Base-by-base conservation (phyloP, 53 echinoderm and acorn worm species). In the Mesocentrotus franciscanus region DNA sequence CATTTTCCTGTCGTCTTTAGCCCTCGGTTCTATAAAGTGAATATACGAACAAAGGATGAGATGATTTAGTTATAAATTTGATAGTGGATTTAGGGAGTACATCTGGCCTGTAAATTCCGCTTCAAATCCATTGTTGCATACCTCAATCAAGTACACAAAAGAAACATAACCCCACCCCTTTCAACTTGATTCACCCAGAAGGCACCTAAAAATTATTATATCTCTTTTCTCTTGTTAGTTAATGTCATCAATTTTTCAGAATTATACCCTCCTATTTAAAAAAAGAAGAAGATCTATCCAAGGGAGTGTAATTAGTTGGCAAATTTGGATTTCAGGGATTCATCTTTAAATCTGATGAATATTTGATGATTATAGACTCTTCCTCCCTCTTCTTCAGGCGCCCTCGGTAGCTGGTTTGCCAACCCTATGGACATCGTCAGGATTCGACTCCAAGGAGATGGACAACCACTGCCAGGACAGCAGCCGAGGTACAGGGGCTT, bases 381-480 rank as follows among this genome's bases (percentile, higher is more conserved):
- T 64, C 64, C 20, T 64, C 32, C 71, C 15, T 42, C 16, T 16
- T 56, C 60, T 95, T 11, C 89, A 99, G 99, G 99, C 95, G 99
- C 97, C 33, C 93, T 97, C 26, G 98, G 99, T 17, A 99, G 99
- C 90, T 95, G 90, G 66, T 85, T 97, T 27, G 97, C 98, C 22
- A 96, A 96, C 26, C 99, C 99, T 2, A 97, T 97, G 34, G 99
- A 99, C 96, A 95, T 99, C 26, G 97, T 99, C 59, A 90, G 97
- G 55, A 98, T 99, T 10, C 95, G 99, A 66, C 92, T 97, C 10
- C 99, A 99, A 78, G 99, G 98, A 18, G 96, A 99, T 93, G 98
- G 97, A 11, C 95, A 60, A 27, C 95, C 89, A 13, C 58, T 59
- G 35, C 35, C 96, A 22, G 98, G 97, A 9, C 91, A 96, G 70